Evolutionary conservation across 2,113 vertebrate species (phyloP).

Genomic region (Sinocyclocheilus grahami): DNA sequence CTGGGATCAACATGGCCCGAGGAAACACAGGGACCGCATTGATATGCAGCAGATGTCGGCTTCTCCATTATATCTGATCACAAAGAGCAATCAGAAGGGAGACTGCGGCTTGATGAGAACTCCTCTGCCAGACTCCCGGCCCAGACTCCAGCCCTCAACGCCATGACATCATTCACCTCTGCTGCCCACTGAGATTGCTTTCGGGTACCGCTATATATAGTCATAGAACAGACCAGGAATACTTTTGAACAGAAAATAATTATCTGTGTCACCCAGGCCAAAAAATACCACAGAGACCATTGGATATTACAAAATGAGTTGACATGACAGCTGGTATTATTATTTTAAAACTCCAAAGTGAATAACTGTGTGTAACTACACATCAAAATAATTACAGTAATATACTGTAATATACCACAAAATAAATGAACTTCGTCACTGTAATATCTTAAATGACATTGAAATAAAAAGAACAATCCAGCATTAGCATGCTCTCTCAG

Average conservation of each 20-base stretch:
- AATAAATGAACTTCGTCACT: not conserved
- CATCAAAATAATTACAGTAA: not conserved
- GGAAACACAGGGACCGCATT: constrained; percentile 12
- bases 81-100: constrained; percentile 49
- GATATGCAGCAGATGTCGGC: constrained; percentile 39
- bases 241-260: not conserved
- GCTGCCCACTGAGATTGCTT: constrained; percentile 20
- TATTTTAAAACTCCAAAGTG: too few relatives aligned
- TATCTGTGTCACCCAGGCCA: not conserved
- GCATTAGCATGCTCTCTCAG: not conserved
- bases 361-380: not conserved
- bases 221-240: not conserved
- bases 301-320: not conserved
- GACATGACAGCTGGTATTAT: not conserved
- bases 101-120: constrained; percentile 40
- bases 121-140: constrained; percentile 35
- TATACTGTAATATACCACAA: too few relatives aligned
- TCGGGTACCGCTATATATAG: constrained; percentile 22
- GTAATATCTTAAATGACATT: not conserved
- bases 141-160: constrained; percentile 23
- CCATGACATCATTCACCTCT: constrained; percentile 42
- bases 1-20: not conserved
- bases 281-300: not conserved
- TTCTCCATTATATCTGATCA: constrained; percentile 47
- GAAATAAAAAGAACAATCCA: not conserved